Base-by-base conservation (phyloP, 2,113 vertebrate species). In the Artemisiospiza belli region DNA sequence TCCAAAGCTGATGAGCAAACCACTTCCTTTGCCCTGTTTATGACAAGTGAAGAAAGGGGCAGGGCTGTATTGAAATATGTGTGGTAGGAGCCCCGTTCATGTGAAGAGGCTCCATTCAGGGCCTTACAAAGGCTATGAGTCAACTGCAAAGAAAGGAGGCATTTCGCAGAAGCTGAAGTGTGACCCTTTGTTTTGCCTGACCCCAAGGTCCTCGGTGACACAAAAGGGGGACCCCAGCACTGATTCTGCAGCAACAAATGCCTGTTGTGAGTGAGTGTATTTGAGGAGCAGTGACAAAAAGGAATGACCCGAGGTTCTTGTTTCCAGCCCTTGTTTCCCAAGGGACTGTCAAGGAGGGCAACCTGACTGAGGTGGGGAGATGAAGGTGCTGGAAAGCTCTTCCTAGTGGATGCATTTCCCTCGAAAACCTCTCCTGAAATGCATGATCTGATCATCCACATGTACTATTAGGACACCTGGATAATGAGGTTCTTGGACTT, bases 131-230 rank as follows among this genome's bases (percentile, higher is more conserved):
- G 93, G 96, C n/a, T 92, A 52, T 51, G 89, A 97, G 87, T 92
- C 87, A 82, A 90, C 87, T 76, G 95, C 84, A 94, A 94, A 95
- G 93, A 83, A 80, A 92, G 85, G 62, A 89, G 91, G 83, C 58
- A 78, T 95, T 92, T 89, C 94, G 94, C 49, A 95, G 92, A 95
- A 83, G 52, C 93, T 57, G 89, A 95, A 95, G 95, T 96, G 96
- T 95, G 95, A 94, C 92, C 54, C 81, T 94, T 95, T 96, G 94
- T 96, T 95, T 91, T 92, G 62, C 77, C 61, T 92, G 74, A 96
- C 96, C 91, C 54, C 58, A 35, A 92, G 92, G 94, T 94, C 92
- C 62, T 41, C 49, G 14, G 83, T 0, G 6, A 87, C 83, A 97
- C 92, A 95, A 95, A 95, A 78, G 69, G 21, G 21, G 51, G 87